These are phyloP conservation scores for Orius insidiosus DNA, from an alignment of 1,140 invertebrate genomes.

Conservation along the genomic window DNA sequence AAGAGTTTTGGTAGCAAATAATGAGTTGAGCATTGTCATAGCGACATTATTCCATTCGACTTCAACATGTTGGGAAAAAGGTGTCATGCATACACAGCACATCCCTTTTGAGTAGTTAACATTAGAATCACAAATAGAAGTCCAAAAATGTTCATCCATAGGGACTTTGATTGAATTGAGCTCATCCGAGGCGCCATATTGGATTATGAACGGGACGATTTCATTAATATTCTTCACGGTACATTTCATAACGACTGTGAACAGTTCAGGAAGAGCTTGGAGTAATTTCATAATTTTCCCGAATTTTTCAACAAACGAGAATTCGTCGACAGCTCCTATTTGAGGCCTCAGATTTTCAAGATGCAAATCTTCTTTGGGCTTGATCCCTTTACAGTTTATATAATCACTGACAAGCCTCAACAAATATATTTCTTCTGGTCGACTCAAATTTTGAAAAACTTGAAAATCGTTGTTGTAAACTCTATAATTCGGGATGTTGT, in stretches of 20 bases:
- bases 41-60: slow-evolving; percentile 24
- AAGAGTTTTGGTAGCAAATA: slow-evolving; percentile 22
- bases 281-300: slow-evolving; percentile 5
- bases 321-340: background rate
- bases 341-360: slow-evolving; percentile 1
- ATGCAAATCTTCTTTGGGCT: background rate
- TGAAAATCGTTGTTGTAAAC: background rate
- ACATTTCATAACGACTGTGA: background rate
- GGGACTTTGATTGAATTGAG: background rate
- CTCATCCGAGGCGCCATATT: slow-evolving; percentile 9
- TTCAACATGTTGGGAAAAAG: background rate
- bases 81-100: slow-evolving; percentile 21
- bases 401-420: background rate
- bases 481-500: slow-evolving; percentile 1
- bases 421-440: background rate
- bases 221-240: slow-evolving; percentile 3
- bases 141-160: slow-evolving; percentile 3
- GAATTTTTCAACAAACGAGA: slow-evolving; percentile 4
- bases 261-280: slow-evolving; percentile 5
- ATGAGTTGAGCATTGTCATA: slow-evolving; percentile 23
- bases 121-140: slow-evolving; percentile 13
- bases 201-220: slow-evolving; percentile 9
- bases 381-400: background rate
- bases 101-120: slow-evolving; percentile 20
- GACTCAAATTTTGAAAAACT: background rate